A percentile compares a stretch with the other conserved stretches of the same genome.
Evolutionary conservation across 2,888 invertebrate genomes (phyloP).

Genomic region (Pantelozetes paolii): DNA sequence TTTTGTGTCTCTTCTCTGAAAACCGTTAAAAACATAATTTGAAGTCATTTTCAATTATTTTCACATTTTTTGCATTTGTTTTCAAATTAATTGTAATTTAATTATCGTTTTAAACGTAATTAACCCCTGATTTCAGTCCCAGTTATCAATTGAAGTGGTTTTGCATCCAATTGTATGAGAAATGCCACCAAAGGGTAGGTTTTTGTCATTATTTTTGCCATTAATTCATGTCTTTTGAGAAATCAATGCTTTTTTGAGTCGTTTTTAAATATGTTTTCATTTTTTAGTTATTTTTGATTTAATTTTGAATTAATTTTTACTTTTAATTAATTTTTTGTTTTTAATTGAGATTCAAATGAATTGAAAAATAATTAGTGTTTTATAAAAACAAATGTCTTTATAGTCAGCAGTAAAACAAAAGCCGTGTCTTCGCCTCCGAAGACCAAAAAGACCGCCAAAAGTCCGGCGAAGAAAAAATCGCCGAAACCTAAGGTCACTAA

Average conservation of each 20-base stretch:
- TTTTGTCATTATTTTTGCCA: not conserved
- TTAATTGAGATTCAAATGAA: not conserved
- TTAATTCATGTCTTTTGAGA: not conserved
- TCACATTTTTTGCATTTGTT: not conserved
- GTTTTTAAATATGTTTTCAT: not conserved
- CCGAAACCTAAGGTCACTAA: not conserved
- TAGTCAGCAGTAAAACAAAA: not conserved
- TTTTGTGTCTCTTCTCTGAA: not conserved
- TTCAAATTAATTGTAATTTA: not conserved
- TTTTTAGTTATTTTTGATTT: not conserved
- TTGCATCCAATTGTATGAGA: not conserved
- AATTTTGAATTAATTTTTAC: not conserved
- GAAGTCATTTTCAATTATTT: conserved; percentile 15
- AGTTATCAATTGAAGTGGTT: not conserved
- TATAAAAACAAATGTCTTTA: too few species aligned
- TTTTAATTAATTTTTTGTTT: not conserved
- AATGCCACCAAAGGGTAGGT: conserved; percentile 29
- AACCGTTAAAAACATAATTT: conserved; percentile 29
- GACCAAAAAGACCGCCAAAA: conserved; percentile 8
- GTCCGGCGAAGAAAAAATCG: not conserved
- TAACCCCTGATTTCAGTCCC: too few species aligned
- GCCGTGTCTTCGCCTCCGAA: not conserved
- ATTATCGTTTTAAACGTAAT: not conserved
- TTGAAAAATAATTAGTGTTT: not conserved
- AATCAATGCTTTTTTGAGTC: not conserved